Base-by-base conservation (phyloP, 2,797 vertebrate genomes). In the Xerus rutilus region DNA sequence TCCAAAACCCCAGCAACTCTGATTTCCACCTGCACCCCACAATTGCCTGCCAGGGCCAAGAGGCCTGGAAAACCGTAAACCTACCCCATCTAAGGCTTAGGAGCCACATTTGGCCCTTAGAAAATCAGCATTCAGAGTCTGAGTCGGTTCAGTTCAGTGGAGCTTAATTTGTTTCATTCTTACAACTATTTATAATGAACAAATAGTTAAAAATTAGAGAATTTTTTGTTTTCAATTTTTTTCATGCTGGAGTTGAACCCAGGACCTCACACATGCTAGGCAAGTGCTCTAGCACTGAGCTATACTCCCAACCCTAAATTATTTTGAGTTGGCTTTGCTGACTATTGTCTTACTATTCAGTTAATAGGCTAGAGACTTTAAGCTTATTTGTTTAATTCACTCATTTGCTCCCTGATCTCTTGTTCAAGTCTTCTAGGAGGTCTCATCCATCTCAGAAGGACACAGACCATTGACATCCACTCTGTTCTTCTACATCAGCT, bases 291-390 rank as follows among this genome's bases (percentile, higher is more conserved):
- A 74, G 45, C 23, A 35, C 20, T 35, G 72, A 88, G 72, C 72
- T 20, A 78, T 7, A 8, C 25, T 21, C 52, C 30, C 47, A 78
- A 10, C n/a, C 45, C n/a, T 65, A 10, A 94, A 57, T 81, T 89
- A 74, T 64, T 94, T 93, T 83, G 76, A 88, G 87, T 39, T 77
- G 49, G 72, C 32, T 94, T 82, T 78, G 81, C 67, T 91, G 93
- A 72, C 54, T 79, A 92, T 77, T 64, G 17, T 86, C 45, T 87
- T 73, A 49, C 67, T 78, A 69, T 30, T 49, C 35, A 39, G 74
- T 35, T 86, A 88, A 81, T 57, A 65, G 8, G n/a, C 45, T 82
- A 82, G n/a, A 57, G 59, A 65, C 12, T 76, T 74, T 43, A 81
- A 25, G 73, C 70, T 88, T 72, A 59, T 62, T 35, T 72, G 25